Evolutionary conservation across 1,140 invertebrate species (phyloP), one percentile per base, ranked within the genome.

Genomic region (Drosophila bifasciata): DNA sequence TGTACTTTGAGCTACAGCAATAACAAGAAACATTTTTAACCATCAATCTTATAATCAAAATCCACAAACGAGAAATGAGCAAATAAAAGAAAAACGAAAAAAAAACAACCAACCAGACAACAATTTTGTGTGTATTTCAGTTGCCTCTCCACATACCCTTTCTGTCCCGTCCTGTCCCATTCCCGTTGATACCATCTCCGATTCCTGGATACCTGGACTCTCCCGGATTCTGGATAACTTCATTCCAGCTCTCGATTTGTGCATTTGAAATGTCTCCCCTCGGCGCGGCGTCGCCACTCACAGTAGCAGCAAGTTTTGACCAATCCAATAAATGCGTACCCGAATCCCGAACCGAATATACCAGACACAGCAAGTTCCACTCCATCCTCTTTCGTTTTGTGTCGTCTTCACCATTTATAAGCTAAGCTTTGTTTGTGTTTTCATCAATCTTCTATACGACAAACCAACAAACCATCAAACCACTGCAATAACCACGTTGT

Each of bases 181-280:
- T n/a, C 17, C 41, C 32, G 25, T 15, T 21, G 19, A 55, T 19
- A 50, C 36, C 16, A 16, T 13, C 19, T 11, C 43, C 32, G 11
- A 36, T 13, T 36, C 11, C 32, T 4, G 28, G 9, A 39, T 5
- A 28, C 28, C 23, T 36, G 13, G n/a, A 19, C n/a, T n/a, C n/a
- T 23, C 49, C 36, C 55, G 55, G 46, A 21, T 32, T n/a, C 16
- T 56, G 43, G 46, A 36, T 1, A 68, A 60, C 74, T 85, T 68
- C 76, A 74, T 83, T 84, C 62, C 76, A 84, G 84, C 83, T 88
- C 60, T 59, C 60, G 79, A 71, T 44, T 66, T 89, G 83, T 88
- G 83, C 60, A 69, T 83, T 88, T 88, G 83, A 88, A 83, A 88
- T 88, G 83, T 88, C 83, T 88, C 83, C 59, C 81, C 83, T 86